Evolutionary conservation across 2,113 vertebrate genomes (phyloP).

Genomic region (Erinaceus europaeus): DNA sequence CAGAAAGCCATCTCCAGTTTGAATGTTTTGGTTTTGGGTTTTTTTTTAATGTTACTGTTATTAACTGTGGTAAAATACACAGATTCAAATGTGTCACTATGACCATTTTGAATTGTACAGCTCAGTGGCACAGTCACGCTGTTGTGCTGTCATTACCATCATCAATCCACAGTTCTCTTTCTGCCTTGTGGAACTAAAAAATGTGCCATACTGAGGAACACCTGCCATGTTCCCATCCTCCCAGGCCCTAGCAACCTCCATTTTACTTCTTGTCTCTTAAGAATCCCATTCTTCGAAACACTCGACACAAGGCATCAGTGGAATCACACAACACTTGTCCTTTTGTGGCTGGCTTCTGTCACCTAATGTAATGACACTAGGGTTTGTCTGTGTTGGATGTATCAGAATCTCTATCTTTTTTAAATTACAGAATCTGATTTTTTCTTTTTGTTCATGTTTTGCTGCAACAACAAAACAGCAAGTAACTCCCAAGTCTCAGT

Average conservation of each 20-base stretch:
- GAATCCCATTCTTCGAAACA: background rate
- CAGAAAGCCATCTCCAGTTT: background rate
- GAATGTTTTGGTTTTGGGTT: no score
- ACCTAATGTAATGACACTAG: background rate
- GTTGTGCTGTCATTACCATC: background rate
- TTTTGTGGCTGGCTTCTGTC: background rate
- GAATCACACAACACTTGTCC: background rate
- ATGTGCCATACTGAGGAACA: background rate
- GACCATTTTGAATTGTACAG: background rate
- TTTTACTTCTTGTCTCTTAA: background rate
- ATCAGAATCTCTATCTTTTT: no score
- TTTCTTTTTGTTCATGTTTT: no score
- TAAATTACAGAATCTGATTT: no score
- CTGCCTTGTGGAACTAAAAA: background rate
- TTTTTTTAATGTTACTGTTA: background rate
- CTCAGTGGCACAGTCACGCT: background rate
- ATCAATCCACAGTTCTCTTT: background rate
- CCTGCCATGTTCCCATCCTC: rapidly evolving
- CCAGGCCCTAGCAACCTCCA: background rate
- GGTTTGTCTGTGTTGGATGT: background rate
- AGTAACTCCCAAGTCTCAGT: no score
- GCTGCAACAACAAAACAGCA: no score
- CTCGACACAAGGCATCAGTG: background rate
- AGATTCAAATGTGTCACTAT: background rate
- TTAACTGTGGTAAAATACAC: background rate